Evolutionary conservation across 2,888 invertebrate species (phyloP).

Genomic region (Tetheella fluctuosa): DNA sequence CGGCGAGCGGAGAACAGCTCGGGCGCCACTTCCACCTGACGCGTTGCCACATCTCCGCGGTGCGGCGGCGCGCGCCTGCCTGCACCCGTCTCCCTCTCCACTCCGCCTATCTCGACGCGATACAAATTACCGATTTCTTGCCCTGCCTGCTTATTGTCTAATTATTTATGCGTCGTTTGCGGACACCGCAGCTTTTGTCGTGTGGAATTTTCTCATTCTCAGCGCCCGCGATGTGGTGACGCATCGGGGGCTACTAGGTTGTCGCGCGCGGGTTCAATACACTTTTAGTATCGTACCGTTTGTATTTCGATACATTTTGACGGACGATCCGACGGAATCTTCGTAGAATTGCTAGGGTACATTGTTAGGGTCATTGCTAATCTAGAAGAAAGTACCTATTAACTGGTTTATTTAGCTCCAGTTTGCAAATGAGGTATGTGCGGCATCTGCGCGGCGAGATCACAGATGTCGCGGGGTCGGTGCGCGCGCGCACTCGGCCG

Average conservation of each 20-base stretch:
- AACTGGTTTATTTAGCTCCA: conserved; percentile 28
- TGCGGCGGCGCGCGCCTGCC: conserved; percentile 72
- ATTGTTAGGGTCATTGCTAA: conserved; percentile 22
- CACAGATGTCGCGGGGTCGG: conserved; percentile 61
- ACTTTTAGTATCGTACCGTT: conserved; percentile 40
- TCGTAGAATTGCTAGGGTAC: not conserved
- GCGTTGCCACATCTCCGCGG: conserved; percentile 81
- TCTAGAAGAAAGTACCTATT: conserved; percentile 29
- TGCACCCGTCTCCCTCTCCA: conserved; percentile 73
- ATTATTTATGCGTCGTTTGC: conserved; percentile 81
- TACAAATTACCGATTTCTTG: conserved; percentile 83
- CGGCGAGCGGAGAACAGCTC: conserved; percentile 64
- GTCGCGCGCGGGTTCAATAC: conserved; percentile 75
- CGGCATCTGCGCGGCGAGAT: conserved; percentile 53
- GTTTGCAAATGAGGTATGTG: conserved; percentile 31
- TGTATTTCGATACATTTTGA: conserved; percentile 21
- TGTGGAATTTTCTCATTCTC: conserved; percentile 70
- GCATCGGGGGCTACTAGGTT: conserved; percentile 69
- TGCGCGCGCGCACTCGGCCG: conserved; percentile 55
- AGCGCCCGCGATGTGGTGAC: conserved; percentile 59
- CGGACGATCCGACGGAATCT: conserved; percentile 18
- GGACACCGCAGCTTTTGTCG: conserved; percentile 70
- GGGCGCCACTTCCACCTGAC: conserved; percentile 83
- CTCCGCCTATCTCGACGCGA: conserved; percentile 78
- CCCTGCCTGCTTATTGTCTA: conserved; percentile 81